phyloP scores from a whole-genome alignment of 2,888 invertebrate species.

The Allygus modestus region DNA sequence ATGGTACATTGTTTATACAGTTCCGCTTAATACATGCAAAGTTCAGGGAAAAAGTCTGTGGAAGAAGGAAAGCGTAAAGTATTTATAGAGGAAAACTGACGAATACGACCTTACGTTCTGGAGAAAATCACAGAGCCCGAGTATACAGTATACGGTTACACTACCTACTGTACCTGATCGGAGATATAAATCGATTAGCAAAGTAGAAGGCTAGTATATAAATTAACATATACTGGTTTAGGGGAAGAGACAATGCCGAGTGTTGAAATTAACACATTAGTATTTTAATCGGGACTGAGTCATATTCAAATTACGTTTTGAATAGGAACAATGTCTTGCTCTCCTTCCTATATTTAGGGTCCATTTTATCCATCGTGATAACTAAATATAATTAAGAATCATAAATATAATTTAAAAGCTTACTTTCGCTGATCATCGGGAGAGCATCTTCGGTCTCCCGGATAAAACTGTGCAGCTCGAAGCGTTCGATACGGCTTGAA shows the following conservation, averaged over 20 bases:
- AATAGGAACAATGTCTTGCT: background rate
- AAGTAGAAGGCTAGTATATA: background rate
- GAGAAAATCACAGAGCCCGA: conserved; percentile 44
- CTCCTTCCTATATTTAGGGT: background rate
- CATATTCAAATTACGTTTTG: background rate
- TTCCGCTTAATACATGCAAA: conserved; percentile 21
- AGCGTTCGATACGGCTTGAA: conserved; percentile 20
- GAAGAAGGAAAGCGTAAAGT: conserved; percentile 21
- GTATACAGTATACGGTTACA: conserved; percentile 32
- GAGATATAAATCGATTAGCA: background rate
- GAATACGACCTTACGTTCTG: background rate
- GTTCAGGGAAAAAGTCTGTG: background rate
- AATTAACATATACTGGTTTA: background rate
- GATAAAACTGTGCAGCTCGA: background rate
- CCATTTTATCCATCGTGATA: background rate
- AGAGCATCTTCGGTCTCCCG: background rate
- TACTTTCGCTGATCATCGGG: background rate
- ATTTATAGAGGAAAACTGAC: conserved; percentile 29
- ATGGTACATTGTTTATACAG: background rate
- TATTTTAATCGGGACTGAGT: background rate
- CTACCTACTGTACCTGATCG: background rate
- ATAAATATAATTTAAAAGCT: too few relatives aligned
- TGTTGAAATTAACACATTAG: background rate
- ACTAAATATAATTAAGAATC: too few relatives aligned
- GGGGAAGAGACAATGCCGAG: conserved; percentile 15